phyloP scores from a whole-genome alignment of 1,140 invertebrate species.

The Cyclargus thomasi region DNA sequence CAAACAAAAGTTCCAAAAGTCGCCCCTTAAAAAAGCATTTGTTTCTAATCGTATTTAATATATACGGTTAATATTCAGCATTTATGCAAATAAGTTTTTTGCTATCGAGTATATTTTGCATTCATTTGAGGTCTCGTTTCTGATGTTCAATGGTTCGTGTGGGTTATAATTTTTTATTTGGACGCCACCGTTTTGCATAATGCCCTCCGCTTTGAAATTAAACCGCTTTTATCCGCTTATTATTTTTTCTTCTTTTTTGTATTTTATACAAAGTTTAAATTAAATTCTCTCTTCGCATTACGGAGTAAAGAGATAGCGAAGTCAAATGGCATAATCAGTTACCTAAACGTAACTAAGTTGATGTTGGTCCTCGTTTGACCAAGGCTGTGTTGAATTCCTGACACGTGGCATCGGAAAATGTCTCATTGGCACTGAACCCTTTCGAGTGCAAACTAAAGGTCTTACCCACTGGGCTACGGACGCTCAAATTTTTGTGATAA shows the following conservation, averaged over 20 bases:
- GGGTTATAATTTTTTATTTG: conserved; percentile 53
- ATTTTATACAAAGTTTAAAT: not conserved
- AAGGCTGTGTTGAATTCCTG: no score
- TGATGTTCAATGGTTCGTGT: conserved; percentile 57
- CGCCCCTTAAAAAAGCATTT: conserved; percentile 9
- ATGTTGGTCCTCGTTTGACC: no score
- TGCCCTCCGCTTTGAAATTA: conserved; percentile 24
- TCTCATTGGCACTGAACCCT: no score
- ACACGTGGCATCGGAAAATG: no score
- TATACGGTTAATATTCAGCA: conserved; percentile 41
- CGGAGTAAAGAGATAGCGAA: no score
- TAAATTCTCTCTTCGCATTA: not conserved
- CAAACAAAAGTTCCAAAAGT: conserved; percentile 10
- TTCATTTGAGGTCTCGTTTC: conserved; percentile 58
- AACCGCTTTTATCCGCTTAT: conserved; percentile 9
- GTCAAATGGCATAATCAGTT: no score
- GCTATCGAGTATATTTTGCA: conserved; percentile 47
- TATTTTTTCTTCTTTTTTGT: not conserved
- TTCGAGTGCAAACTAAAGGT: no score
- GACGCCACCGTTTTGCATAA: conserved; percentile 48
- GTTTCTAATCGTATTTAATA: conserved; percentile 48
- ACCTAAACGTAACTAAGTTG: no score
- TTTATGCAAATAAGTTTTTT: conserved; percentile 64
- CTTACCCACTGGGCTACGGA: no score
- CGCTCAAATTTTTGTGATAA: no score